Evolutionary conservation across 2,888 invertebrate genomes (phyloP), one percentile per base, ranked within the genome.

Genomic region (Melolontha melolontha): DNA sequence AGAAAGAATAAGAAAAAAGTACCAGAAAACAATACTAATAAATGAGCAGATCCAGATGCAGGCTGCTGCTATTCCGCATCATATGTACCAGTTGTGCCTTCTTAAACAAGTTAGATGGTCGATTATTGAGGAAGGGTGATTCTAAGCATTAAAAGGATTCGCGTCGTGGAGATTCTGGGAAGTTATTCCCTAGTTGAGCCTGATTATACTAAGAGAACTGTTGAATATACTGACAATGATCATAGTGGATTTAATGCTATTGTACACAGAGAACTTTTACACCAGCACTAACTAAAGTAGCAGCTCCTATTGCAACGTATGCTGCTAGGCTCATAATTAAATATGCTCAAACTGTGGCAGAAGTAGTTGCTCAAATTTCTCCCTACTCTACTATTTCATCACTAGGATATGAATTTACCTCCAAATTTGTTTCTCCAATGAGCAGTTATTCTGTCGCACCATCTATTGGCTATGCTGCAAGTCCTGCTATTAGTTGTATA

Each of bases 191-290:
- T 86, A 1, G 79, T 86, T 70, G 86, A 86, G 70, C 76, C 86
- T 16, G 86, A 86, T 79, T 86, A 86, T 39, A 82, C 82, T 71
- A 82, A 80, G 57, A 84, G 87, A 70, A 80, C 82, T 34, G 87
- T 87, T 16, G 83, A 85, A n/a, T 87, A 87, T 77, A 82, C 82
- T 59, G 84, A 86, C 29, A 86, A 86, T 74, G 79, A 82, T 11
- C 83, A 84, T 72, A 83, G 78, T 69, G 86, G 86, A 63, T 87
- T 87, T 79, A 85, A 86, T 75, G 87, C 87, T 1, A 75, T 85
- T 42, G 86, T 86, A 0, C 82, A 80, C 67, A 85, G 84, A 47
- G 84, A 85, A 74, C 84, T 84, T 6, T 82, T 83, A 12, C 71
- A 68, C 5, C 75, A 77, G 73, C 74, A 22, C 64, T 70, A 14